Base-by-base conservation (phyloP, 2,113 vertebrate genomes). In the Tyto alba region DNA sequence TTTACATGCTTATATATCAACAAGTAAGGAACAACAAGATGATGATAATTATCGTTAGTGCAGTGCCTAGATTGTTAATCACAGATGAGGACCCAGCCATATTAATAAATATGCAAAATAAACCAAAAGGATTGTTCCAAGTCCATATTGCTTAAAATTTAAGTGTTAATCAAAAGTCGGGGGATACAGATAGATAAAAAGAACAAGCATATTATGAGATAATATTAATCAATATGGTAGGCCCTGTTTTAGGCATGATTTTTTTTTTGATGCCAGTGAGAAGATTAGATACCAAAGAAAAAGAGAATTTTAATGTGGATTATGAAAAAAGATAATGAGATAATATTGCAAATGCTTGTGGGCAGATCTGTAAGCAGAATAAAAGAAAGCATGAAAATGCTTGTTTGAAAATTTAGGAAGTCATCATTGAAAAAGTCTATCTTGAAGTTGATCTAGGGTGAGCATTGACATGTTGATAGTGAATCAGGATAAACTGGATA, bases 141-240 rank as follows among this genome's bases (percentile, higher is more conserved):
- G 63, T 73, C 68, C 0, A 0, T 59, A 71, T 55, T 81, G 64
- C 68, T 95, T 90, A 78, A 94, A 95, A 87, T 84, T 36, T 92
- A 87, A 94, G 80, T 96, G 87, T 85, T 96, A 95, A 85, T 96
- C 92, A 89, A 92, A 96, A 96, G 83, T 73, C 69, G 43, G 80
- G 80, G 55, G 88, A 75, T 96, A 40, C 23, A 78, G 82, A 92
- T 29, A 95, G 95, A 95, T 95, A 94, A 93, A 79, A 93, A 95
- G 92, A 95, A 97, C 95, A 96, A 96, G 96, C 86, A 87, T 95
- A 92, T 84, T 93, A 95, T 89, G 90, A 95, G 95, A 95, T 96
- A 93, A 93, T 94, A 89, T 95, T 95, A 90, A 96, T 93, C 95
- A 93, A 92, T 93, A 95, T 56, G 64, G 92, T 96, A 95, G 88